phyloP scores from a whole-genome alignment of 92 coral and sea anemone species.

The Epizoanthus fatuus region DNA sequence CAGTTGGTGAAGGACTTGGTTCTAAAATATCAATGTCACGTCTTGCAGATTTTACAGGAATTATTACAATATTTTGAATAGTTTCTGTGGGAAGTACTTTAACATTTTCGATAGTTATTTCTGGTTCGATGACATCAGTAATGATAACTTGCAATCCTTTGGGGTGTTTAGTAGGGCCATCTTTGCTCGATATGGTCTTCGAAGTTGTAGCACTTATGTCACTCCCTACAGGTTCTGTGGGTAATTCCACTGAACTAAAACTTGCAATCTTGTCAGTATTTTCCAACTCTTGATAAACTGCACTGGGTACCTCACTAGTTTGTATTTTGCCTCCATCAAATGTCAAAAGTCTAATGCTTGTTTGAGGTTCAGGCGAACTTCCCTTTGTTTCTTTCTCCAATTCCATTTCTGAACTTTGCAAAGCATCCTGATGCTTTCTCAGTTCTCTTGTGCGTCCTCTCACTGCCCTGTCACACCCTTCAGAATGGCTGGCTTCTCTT shows the following conservation, averaged over 20 bases:
- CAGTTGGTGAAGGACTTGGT: constrained; percentile 4
- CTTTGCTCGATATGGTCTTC: not conserved
- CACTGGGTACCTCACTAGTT: not conserved
- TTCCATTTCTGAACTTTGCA: not conserved
- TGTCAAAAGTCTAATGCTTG: not conserved
- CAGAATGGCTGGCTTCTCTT: constrained; percentile 11
- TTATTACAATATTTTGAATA: not conserved
- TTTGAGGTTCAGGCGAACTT: too few species aligned
- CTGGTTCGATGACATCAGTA: not conserved
- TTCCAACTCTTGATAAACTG: not conserved
- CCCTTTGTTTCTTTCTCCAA: too few species aligned
- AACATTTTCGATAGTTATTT: not conserved
- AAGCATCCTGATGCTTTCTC: not conserved
- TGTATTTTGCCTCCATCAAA: not conserved
- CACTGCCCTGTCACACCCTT: not conserved
- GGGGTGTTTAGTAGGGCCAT: not conserved
- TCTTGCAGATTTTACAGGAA: not conserved
- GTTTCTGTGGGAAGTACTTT: not conserved
- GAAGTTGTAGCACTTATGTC: not conserved
- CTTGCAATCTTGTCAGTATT: not conserved
- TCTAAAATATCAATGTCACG: constrained; percentile 5
- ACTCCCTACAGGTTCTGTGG: not conserved
- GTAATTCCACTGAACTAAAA: not conserved
- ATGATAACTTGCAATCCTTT: not conserved
- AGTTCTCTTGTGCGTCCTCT: not conserved